These are phyloP conservation scores for Potorous gilbertii DNA, from an alignment of 2,797 vertebrate genomes.

Conservation along the genomic window DNA sequence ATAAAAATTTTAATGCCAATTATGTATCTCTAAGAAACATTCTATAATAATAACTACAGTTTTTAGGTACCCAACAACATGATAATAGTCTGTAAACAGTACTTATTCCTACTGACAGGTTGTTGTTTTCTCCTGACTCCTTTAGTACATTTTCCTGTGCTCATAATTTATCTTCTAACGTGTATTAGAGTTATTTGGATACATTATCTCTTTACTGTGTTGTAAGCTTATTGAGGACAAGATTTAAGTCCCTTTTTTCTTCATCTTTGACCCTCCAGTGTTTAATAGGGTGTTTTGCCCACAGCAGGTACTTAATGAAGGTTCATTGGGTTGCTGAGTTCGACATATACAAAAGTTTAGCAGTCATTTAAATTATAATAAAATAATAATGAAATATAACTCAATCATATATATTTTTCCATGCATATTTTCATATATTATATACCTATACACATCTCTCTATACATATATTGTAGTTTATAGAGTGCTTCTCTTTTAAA, in stretches of 20 bases:
- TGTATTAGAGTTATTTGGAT: neutral
- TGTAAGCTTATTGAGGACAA: neutral
- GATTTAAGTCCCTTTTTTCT: neutral
- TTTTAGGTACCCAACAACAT: slow-evolving; percentile 20
- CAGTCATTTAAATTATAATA: neutral
- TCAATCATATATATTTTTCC: no score
- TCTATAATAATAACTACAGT: neutral
- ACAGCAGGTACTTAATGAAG: neutral
- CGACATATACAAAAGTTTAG: slow-evolving; percentile 11
- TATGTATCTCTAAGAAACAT: neutral
- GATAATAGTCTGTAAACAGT: slow-evolving; percentile 6
- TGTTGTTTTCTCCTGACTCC: neutral
- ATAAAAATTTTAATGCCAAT: neutral
- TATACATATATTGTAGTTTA: neutral
- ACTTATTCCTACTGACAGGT: neutral
- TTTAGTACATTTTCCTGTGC: neutral
- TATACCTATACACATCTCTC: neutral
- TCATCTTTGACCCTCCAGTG: neutral
- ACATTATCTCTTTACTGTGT: neutral
- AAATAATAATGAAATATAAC: neutral
- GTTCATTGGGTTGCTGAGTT: neutral
- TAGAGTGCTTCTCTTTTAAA: neutral
- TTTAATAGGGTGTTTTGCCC: neutral
- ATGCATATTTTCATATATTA: neutral
- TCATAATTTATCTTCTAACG: neutral